Conservation (phyloP, 2,888 invertebrate species). For the Drosophila infuscata region DNA sequence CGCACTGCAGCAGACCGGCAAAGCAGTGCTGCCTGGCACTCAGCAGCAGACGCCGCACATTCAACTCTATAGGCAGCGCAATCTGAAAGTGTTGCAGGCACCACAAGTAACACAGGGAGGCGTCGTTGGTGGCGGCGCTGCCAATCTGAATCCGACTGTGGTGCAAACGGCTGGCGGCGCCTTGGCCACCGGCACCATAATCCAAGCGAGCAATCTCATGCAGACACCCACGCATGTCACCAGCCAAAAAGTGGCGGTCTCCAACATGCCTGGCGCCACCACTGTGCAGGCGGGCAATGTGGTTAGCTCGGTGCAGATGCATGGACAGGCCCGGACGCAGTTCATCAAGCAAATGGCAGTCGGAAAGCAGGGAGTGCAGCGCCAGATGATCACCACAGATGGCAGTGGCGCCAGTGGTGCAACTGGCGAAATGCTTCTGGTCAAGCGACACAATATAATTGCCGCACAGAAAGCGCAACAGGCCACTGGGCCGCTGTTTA, state of each 20-base stretch:
- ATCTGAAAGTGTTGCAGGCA: slow-evolving; percentile 82
- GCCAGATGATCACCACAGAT: slow-evolving; percentile 85
- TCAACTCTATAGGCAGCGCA: slow-evolving; percentile 84
- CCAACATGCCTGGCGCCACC: slow-evolving; percentile 78
- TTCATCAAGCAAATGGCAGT: slow-evolving; percentile 84
- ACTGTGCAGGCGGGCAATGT: slow-evolving; percentile 74
- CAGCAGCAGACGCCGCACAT: slow-evolving; percentile 82
- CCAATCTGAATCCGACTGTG: slow-evolving; percentile 69
- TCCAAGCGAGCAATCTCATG: slow-evolving; percentile 82
- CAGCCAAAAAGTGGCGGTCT: slow-evolving; percentile 84
- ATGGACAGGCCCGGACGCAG: slow-evolving; percentile 84
- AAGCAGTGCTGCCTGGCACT: slow-evolving; percentile 68
- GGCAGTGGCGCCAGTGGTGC: slow-evolving; percentile 86
- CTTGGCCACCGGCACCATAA: slow-evolving; percentile 83
- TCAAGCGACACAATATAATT: slow-evolving; percentile 86
- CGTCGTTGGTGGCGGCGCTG: slow-evolving; percentile 24
- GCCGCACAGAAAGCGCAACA: slow-evolving; percentile 85
- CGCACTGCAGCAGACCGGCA: slow-evolving; percentile 82
- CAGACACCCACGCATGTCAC: slow-evolving; percentile 83
- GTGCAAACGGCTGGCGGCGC: slow-evolving; percentile 82
- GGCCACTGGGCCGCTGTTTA: slow-evolving; percentile 85
- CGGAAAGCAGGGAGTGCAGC: slow-evolving; percentile 85
- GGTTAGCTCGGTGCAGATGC: slow-evolving; percentile 86
- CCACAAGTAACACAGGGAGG: slow-evolving; percentile 49
- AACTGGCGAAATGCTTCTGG: slow-evolving; percentile 86